Conservation (phyloP, 2,888 invertebrate genomes). For the Caenorhabditis sp. region DNA sequence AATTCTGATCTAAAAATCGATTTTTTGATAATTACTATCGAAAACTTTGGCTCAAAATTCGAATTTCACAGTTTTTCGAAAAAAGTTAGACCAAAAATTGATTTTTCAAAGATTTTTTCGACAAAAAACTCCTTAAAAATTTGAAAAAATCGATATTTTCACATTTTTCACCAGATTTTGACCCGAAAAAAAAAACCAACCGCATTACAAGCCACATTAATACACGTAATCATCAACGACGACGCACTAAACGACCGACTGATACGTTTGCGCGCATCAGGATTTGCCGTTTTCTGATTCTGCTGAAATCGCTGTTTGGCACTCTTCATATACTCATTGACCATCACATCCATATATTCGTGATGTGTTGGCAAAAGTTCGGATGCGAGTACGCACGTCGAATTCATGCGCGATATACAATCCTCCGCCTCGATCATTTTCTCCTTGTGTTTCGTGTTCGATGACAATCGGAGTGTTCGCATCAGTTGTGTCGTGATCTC, state of each 20-base stretch:
- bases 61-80: too few relatives aligned
- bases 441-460: conserved; percentile 35
- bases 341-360: conserved; percentile 65
- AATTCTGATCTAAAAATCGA: not conserved
- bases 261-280: conserved; percentile 58
- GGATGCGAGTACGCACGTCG: conserved; percentile 62
- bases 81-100: too few relatives aligned
- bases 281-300: conserved; percentile 20
- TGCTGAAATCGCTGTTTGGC: conserved; percentile 59
- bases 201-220: conserved; percentile 61
- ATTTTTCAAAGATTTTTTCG: too few relatives aligned
- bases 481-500: conserved; percentile 52
- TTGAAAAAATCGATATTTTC: not conserved
- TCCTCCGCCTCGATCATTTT: conserved; percentile 48
- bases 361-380: conserved; percentile 60
- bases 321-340: conserved; percentile 61
- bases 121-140: too few relatives aligned
- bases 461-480: conserved; percentile 41
- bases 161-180: not conserved
- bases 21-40: not conserved
- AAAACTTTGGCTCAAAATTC: too few relatives aligned
- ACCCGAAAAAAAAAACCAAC: conserved; percentile 22
- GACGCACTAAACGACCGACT: conserved; percentile 65
- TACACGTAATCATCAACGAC: conserved; percentile 62
- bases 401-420: conserved; percentile 57